A percentile compares a stretch with the other conserved stretches of the same genome.
Conservation (phyloP, 2,797 vertebrate genomes). For the Cichlasoma orientale region DNA sequence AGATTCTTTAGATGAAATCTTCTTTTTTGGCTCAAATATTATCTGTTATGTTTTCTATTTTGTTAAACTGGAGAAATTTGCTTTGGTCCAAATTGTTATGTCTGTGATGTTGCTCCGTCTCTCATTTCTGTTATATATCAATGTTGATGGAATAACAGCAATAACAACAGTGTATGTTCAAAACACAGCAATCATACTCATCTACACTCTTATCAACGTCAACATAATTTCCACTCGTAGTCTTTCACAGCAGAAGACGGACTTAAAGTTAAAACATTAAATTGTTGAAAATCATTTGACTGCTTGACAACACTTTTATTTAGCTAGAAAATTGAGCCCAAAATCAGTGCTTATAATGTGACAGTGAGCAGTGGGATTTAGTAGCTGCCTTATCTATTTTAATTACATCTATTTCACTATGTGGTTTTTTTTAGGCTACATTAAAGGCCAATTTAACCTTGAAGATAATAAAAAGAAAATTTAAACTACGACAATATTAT, state of each 20-base stretch:
- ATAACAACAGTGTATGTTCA: not conserved
- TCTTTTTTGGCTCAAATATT: not conserved
- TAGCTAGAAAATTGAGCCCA: not conserved
- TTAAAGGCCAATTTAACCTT: slow-evolving; percentile 7
- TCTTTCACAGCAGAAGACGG: not conserved
- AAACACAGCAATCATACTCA: not conserved
- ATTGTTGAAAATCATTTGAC: not conserved
- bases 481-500: not conserved
- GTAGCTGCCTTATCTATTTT: not conserved
- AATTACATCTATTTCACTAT: not conserved
- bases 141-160: not conserved
- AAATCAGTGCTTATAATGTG: too few species aligned
- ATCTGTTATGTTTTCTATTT: not conserved
- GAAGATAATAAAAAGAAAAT: not conserved
- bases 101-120: not conserved
- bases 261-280: not conserved
- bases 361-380: not conserved
- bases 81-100: not conserved
- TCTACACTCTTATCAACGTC: accelerated
- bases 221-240: not conserved
- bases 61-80: not conserved
- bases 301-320: not conserved
- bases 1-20: not conserved
- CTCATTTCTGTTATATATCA: not conserved
- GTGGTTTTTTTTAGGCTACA: not conserved